Conservation (phyloP, 2,888 invertebrate species). For the Theretra japonica region DNA sequence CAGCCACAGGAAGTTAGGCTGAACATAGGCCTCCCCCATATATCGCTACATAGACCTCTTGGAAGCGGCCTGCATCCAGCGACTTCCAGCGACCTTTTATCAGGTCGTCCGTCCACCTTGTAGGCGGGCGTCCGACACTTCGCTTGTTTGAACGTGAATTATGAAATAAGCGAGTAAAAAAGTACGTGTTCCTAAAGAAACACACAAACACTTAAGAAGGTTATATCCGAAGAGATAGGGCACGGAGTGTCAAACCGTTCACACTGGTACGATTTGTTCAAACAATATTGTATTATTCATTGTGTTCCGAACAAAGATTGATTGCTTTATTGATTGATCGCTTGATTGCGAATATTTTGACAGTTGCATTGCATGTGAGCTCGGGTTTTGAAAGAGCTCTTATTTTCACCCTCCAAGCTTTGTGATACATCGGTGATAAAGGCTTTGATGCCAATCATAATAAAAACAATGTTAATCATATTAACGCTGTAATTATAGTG, state of each 20-base stretch:
- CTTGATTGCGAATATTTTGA: constrained; percentile 21
- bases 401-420: constrained; percentile 7
- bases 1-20: no score
- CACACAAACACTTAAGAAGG: neutral
- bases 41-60: no score
- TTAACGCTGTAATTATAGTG: no score
- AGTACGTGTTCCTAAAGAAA: neutral
- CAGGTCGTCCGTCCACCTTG: no score
- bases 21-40: no score
- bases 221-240: constrained; percentile 17
- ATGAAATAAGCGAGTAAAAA: neutral
- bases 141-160: no score
- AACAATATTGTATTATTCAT: constrained; percentile 28
- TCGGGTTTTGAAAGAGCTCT: constrained; percentile 2
- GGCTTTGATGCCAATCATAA: neutral
- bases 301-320: constrained; percentile 25
- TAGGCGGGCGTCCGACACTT: no score
- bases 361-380: neutral
- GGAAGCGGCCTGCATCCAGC: no score
- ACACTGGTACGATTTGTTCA: neutral
- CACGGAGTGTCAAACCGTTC: constrained; percentile 11
- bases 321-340: constrained; percentile 26
- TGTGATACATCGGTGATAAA: neutral
- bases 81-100: no score
- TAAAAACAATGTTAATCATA: neutral